Evolutionary conservation across 2,797 vertebrate genomes (phyloP).

Genomic region (Halcyon smyrnensis): DNA sequence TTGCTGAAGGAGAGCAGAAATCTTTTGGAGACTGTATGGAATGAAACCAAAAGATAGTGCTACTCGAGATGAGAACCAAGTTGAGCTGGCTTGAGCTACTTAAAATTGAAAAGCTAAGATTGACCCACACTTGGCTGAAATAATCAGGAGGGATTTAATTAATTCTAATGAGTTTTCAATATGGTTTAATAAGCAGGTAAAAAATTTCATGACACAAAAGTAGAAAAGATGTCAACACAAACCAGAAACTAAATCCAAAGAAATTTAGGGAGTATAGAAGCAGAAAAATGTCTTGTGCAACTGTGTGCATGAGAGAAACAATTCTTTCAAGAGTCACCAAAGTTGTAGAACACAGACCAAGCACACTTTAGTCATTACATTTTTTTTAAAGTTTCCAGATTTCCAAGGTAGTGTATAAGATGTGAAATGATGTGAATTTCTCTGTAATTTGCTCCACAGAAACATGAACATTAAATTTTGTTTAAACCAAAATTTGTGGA

Average conservation of each 20-base stretch:
- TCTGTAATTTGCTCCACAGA: neutral
- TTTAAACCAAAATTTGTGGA: slow-evolving; percentile 37
- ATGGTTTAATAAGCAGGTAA: neutral
- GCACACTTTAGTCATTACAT: neutral
- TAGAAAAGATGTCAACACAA: neutral
- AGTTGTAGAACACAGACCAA: neutral
- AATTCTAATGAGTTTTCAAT: neutral
- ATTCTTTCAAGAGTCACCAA: neutral
- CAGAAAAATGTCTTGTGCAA: neutral
- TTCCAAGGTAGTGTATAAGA: neutral
- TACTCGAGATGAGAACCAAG: neutral
- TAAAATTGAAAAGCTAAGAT: neutral
- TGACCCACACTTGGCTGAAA: neutral
- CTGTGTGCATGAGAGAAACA: neutral
- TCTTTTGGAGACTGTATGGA: neutral
- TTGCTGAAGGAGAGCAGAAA: neutral
- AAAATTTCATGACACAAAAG: neutral
- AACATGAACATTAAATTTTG: slow-evolving; percentile 15
- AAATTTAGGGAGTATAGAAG: neutral
- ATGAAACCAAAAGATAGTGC: neutral
- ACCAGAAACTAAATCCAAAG: neutral
- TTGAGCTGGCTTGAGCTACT: neutral
- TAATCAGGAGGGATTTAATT: neutral
- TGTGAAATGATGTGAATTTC: neutral
- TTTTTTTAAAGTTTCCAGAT: neutral